Evolutionary conservation across 2,888 invertebrate genomes (phyloP).

Genomic region (Apamea epomidion): DNA sequence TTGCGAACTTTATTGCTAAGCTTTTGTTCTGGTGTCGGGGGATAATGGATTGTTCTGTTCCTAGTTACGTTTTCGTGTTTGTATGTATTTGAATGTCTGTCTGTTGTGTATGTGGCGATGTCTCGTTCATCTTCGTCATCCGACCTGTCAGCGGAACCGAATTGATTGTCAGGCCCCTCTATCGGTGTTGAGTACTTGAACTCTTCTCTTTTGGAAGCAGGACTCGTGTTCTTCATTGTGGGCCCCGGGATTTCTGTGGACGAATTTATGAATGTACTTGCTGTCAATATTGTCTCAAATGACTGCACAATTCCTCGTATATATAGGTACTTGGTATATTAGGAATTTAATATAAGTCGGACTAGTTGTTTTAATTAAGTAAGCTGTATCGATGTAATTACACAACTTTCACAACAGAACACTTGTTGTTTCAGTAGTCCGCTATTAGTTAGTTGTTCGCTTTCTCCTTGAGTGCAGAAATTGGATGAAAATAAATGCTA

Average conservation of each 20-base stretch:
- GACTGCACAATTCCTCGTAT: not conserved
- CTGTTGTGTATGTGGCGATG: constrained; percentile 68
- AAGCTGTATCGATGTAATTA: constrained; percentile 29
- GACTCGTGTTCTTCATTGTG: constrained; percentile 90
- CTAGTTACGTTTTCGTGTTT: constrained; percentile 72
- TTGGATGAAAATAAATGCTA: not conserved
- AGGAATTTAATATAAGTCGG: constrained; percentile 19
- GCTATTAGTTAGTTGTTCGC: not conserved
- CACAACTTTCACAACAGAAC: not conserved
- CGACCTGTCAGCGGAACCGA: constrained; percentile 93
- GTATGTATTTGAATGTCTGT: constrained; percentile 63
- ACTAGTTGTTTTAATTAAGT: constrained; percentile 34
- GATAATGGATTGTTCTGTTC: constrained; percentile 75
- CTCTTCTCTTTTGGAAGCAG: constrained; percentile 90
- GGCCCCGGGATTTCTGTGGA: constrained; percentile 94
- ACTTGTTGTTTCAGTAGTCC: constrained; percentile 24
- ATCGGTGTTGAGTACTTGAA: constrained; percentile 84
- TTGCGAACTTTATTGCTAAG: constrained; percentile 85
- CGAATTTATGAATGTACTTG: constrained; percentile 37
- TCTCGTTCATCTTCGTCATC: constrained; percentile 91
- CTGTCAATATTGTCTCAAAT: constrained; percentile 28
- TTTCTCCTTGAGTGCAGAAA: not conserved
- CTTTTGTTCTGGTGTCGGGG: constrained; percentile 79
- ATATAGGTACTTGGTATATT: constrained; percentile 8
- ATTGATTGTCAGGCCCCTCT: constrained; percentile 92